These are phyloP conservation scores for Cephonodes hylas DNA, from an alignment of 2,888 invertebrate genomes.

Conservation along the genomic window DNA sequence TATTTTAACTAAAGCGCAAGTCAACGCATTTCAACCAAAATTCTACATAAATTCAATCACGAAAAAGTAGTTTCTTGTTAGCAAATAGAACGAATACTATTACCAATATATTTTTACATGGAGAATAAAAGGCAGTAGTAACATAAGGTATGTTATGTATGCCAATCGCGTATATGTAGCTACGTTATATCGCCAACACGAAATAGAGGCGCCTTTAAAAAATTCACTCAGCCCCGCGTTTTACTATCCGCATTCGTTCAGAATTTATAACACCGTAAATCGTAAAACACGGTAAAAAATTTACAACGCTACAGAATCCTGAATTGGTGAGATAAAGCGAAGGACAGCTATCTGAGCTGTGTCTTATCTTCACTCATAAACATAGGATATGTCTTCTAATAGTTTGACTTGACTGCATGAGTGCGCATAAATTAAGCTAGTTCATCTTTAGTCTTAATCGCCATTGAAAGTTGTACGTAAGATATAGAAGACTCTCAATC, in stretches of 20 bases:
- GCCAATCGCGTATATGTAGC: not conserved
- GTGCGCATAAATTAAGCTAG: conserved; percentile 5
- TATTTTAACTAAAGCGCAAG: too few species aligned
- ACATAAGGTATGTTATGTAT: not conserved
- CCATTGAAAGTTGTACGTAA: too few species aligned
- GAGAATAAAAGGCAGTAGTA: not conserved
- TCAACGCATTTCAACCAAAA: too few species aligned
- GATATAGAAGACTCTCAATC: too few species aligned
- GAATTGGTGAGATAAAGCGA: conserved; percentile 56
- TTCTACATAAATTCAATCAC: too few species aligned
- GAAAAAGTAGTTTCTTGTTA: too few species aligned
- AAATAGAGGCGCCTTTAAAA: conserved; percentile 28
- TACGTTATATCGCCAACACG: not conserved
- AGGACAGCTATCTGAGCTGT: conserved; percentile 46
- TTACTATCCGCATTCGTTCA: conserved; percentile 67
- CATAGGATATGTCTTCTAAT: conserved; percentile 26
- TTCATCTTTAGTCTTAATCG: not conserved
- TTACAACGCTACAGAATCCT: conserved; percentile 56
- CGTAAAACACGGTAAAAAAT: conserved; percentile 65
- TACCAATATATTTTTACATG: not conserved
- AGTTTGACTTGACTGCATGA: not conserved
- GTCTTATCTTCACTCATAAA: conserved; percentile 50
- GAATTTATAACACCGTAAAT: conserved; percentile 73
- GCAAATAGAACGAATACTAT: too few species aligned
- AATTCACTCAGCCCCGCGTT: conserved; percentile 65